Conservation (phyloP, 1,140 invertebrate species). For the Scylla paramamosain region DNA sequence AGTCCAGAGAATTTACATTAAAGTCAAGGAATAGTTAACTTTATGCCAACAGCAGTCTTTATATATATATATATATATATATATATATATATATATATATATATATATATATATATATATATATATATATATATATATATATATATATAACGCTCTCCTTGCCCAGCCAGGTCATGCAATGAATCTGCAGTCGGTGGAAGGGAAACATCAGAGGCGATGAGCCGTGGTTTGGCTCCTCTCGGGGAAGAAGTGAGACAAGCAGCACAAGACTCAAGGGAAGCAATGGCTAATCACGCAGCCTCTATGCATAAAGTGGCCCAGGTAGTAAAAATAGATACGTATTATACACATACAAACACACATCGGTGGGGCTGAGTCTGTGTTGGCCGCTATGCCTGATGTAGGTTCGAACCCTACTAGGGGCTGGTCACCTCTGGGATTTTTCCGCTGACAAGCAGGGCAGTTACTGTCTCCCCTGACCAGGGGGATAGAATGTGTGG, state of each 20-base stretch:
- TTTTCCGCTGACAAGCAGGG: too few relatives aligned
- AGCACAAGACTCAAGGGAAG: neutral
- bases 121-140: too few relatives aligned
- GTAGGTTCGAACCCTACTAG: neutral
- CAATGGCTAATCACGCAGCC: slow-evolving; percentile 55
- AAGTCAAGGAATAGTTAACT: too few relatives aligned
- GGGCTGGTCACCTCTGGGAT: too few relatives aligned
- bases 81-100: too few relatives aligned
- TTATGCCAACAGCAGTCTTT: too few relatives aligned
- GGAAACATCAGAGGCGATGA: slow-evolving; percentile 12
- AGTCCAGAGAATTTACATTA: too few relatives aligned
- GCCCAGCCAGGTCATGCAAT: slow-evolving; percentile 55
- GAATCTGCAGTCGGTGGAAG: neutral
- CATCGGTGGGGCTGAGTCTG: neutral
- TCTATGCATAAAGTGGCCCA: slow-evolving; percentile 58
- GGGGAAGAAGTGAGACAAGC: slow-evolving; percentile 43
- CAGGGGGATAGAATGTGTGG: too few relatives aligned
- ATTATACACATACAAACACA: neutral
- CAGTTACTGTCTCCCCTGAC: too few relatives aligned
- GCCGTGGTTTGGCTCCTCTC: slow-evolving; percentile 43
- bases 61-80: too few relatives aligned
- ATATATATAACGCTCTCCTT: neutral
- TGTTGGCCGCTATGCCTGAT: neutral
- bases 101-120: too few relatives aligned
- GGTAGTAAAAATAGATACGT: neutral